Evolutionary conservation across 2,113 vertebrate genomes (phyloP).

Genomic region (Boleophthalmus pectinirostris): DNA sequence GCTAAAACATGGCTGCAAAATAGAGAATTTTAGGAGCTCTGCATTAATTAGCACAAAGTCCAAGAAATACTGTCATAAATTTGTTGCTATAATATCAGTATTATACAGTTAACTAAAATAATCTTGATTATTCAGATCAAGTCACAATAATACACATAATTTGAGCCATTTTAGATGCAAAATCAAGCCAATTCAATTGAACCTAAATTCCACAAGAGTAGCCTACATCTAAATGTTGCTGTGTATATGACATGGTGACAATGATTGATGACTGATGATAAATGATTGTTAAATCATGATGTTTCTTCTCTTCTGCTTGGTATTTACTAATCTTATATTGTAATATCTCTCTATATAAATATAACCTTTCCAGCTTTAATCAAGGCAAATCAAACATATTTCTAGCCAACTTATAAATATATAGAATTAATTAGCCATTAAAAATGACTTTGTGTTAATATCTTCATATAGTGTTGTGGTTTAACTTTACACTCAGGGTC

Average conservation of each 20-base stretch:
- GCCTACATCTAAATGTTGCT: background rate
- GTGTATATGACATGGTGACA: background rate
- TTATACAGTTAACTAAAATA: no score
- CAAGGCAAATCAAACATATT: background rate
- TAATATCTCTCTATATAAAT: background rate
- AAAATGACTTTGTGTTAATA: background rate
- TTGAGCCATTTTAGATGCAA: background rate
- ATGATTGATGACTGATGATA: no score
- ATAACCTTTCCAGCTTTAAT: background rate
- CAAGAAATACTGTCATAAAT: background rate
- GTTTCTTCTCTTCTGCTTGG: background rate
- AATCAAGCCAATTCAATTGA: background rate
- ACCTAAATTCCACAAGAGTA: background rate
- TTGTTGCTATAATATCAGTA: background rate
- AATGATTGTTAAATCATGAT: background rate
- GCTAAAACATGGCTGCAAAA: slow-evolving; percentile 25
- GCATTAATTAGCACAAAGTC: slow-evolving; percentile 25
- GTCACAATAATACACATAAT: background rate
- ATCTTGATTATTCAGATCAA: background rate
- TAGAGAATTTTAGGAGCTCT: slow-evolving; percentile 31
- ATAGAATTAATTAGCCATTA: background rate
- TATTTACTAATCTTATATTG: background rate
- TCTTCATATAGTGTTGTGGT: slow-evolving; percentile 10
- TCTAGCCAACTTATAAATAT: background rate
- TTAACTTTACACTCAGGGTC: slow-evolving; percentile 42